Evolutionary conservation across 2,113 vertebrate species (phyloP).

Genomic region (Xiphorhynchus elegans): DNA sequence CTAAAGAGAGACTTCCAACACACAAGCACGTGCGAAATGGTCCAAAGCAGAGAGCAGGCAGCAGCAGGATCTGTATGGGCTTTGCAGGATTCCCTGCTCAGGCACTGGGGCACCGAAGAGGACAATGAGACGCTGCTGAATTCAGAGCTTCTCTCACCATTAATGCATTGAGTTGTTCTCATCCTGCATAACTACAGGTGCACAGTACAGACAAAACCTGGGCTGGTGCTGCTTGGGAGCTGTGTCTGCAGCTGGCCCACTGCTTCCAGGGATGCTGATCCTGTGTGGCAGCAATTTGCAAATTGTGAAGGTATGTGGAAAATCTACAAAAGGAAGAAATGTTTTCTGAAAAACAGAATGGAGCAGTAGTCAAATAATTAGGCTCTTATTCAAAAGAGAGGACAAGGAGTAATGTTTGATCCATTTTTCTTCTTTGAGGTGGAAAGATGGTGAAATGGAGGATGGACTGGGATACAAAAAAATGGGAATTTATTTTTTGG

Average conservation of each 20-base stretch:
- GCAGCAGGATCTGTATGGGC: not conserved
- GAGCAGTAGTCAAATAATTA: not conserved
- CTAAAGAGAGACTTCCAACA: not conserved
- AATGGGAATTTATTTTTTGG: not conserved
- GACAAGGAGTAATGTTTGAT: not conserved
- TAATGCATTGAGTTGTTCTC: not conserved
- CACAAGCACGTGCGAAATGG: accelerated
- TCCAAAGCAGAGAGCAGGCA: not conserved
- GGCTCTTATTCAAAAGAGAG: not conserved
- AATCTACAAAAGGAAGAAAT: not conserved
- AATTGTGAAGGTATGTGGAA: not conserved
- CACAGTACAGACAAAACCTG: not conserved
- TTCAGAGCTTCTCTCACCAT: not conserved
- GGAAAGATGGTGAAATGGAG: not conserved
- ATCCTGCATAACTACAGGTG: not conserved
- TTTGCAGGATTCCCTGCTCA: not conserved
- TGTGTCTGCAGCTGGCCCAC: not conserved
- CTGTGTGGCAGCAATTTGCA: not conserved
- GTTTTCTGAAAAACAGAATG: not conserved
- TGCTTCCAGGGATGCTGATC: not conserved
- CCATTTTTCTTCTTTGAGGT: not conserved
- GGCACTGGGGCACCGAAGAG: not conserved
- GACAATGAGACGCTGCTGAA: not conserved
- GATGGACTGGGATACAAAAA: not conserved
- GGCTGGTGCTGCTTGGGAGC: not conserved